Conservation (phyloP, 1,140 invertebrate species). For the Ceratina australensis region DNA sequence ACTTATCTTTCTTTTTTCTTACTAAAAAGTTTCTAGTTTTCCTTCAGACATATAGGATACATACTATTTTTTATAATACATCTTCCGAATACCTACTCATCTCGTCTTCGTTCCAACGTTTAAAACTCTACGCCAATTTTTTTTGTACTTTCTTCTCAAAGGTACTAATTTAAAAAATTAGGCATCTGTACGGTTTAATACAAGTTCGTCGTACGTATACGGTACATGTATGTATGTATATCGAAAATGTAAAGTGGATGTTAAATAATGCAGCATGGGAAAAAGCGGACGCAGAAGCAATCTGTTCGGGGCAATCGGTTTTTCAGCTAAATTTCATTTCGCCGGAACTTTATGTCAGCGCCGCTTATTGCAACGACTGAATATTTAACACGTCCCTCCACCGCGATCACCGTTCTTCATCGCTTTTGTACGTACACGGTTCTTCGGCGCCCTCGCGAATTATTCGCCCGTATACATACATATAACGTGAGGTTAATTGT, state of each 20-base stretch:
- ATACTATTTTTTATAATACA: too few species aligned
- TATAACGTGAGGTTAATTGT: conserved; percentile 62
- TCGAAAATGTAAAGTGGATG: conserved; percentile 27
- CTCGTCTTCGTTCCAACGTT: too few species aligned
- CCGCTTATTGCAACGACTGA: conserved; percentile 40
- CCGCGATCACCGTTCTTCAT: conserved; percentile 43
- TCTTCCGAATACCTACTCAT: too few species aligned
- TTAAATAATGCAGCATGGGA: conserved; percentile 15
- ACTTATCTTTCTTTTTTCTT: too few species aligned
- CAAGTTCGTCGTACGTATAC: background rate
- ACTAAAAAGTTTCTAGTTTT: too few species aligned
- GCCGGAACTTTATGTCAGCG: conserved; percentile 33
- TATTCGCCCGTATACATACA: conserved; percentile 48
- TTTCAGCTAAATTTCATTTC: conserved; percentile 44
- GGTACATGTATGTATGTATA: background rate
- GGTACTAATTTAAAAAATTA: too few species aligned
- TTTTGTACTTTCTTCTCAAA: too few species aligned
- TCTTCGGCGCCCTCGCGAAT: conserved; percentile 37
- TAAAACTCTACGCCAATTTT: too few species aligned
- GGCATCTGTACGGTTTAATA: too few species aligned
- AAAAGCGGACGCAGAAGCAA: conserved; percentile 19
- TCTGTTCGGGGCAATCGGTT: conserved; percentile 20
- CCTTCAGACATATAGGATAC: too few species aligned
- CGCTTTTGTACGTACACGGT: conserved; percentile 1
- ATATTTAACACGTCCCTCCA: conserved; percentile 29